Evolutionary conservation across 2,113 vertebrate species (phyloP), one percentile per base, ranked within the genome.

Genomic region (Aepyceros melampus): DNA sequence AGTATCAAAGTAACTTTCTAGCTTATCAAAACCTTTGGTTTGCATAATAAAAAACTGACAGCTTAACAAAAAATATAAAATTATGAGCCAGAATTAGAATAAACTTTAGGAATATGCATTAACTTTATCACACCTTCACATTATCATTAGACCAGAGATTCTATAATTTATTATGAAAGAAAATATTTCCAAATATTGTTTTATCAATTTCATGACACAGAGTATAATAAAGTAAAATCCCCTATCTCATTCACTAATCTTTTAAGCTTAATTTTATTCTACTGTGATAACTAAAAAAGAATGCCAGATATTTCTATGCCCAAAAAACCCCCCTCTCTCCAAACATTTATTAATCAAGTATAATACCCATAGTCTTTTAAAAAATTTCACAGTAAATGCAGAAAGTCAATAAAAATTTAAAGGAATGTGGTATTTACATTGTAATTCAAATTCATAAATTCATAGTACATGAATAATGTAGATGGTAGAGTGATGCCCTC

Each of bases 401-500:
- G 2, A 1, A 19, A 89, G 60, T 64, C 1, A 53, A 81, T 2
- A 91, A 49, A 96, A 98, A 95, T n/a, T 3, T 84, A 74, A 33
- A 98, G 76, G 23, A 97, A 94, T 71, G 13, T 15, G 3, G 25
- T 76, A 14, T 1, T 91, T 36, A 5, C 33, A 12, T 5, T 36
- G 4, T 13, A 15, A 74, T 51, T 83, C 76, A 82, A 89, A 49
- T 0, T 0, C 40, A 79, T 36, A 17, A 85, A 47, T 0, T 1
- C 40, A 74, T n/a, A 16, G 7, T 21, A 14, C 13, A 92, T 6
- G 53, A 64, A 91, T 49, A 95, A 62, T 29, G 91, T 95, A 82
- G 64, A 33, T 56, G 95, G 89, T 98, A 92, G 27, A 2, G 7
- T 92, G 91, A 93, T 97, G 97, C 98, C 99, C 96, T 91, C 98